Evolutionary conservation across 1,140 invertebrate species (phyloP).

Genomic region (Gryllus bimaculatus): DNA sequence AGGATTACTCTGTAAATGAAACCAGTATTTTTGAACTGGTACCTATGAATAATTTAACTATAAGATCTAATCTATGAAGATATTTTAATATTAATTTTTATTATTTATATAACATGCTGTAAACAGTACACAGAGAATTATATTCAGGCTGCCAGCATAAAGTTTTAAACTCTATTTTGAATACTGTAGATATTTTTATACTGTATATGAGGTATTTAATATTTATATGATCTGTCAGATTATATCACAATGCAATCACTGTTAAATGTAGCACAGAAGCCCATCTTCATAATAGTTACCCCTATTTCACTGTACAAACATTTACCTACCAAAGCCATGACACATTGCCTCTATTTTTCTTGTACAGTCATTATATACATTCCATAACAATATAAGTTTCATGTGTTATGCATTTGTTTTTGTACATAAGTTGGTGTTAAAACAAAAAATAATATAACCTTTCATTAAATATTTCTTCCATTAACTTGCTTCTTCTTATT

Average conservation of each 20-base stretch:
- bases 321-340: constrained; percentile 21
- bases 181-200: constrained; percentile 11
- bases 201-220: constrained; percentile 18
- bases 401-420: constrained; percentile 8
- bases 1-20: too few species aligned
- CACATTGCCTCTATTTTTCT: constrained; percentile 9
- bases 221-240: constrained; percentile 12
- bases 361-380: constrained; percentile 6
- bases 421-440: constrained; percentile 11
- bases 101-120: constrained; percentile 9
- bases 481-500: not conserved
- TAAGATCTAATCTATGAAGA: not conserved
- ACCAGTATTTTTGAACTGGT: not conserved
- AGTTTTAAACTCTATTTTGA: constrained; percentile 11
- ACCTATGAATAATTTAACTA: not conserved
- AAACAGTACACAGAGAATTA: not conserved
- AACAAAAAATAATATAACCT: constrained; percentile 12
- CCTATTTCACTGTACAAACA: constrained; percentile 20
- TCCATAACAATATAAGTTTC: constrained; percentile 9
- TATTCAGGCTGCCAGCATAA: constrained; percentile 7
- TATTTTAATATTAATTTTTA: constrained; percentile 1
- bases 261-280: not conserved
- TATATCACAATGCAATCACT: constrained; percentile 2
- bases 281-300: constrained; percentile 18
- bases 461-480: constrained; percentile 8